Evolutionary conservation across 2,888 invertebrate species (phyloP).

Genomic region (Malthinus seriepunctatus): DNA sequence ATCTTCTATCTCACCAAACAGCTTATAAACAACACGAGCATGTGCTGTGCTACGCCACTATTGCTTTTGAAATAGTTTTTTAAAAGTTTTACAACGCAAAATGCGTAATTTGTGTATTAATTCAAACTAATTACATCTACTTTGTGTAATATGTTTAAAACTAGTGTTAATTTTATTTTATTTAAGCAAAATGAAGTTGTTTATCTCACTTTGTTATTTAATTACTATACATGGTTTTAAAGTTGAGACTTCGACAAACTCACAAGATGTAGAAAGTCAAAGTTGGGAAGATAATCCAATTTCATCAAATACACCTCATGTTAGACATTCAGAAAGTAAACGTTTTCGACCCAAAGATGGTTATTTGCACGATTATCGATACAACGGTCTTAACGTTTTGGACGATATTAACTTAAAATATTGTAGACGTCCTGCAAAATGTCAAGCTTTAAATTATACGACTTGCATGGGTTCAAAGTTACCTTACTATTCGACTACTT

Average conservation of each 20-base stretch:
- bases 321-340: constrained; percentile 19
- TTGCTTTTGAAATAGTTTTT: constrained; percentile 13
- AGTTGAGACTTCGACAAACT: too few species aligned
- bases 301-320: constrained; percentile 2
- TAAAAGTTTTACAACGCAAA: constrained; percentile 12
- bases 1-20: constrained; percentile 14
- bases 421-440: constrained; percentile 73
- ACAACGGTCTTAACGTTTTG: constrained; percentile 28
- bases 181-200: too few species aligned
- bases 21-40: constrained; percentile 25
- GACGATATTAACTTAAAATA: constrained; percentile 63
- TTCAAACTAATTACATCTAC: too few species aligned
- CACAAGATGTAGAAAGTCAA: not conserved
- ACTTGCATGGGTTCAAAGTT: constrained; percentile 80
- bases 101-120: not conserved
- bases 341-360: constrained; percentile 21
- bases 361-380: constrained; percentile 19
- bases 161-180: too few species aligned
- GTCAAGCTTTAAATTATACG: constrained; percentile 66
- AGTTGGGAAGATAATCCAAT: constrained; percentile 1
- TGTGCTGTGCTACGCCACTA: constrained; percentile 28
- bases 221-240: too few species aligned
- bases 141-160: too few species aligned
- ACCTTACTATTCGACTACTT: constrained; percentile 76
- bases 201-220: too few species aligned